Percentiles rank a stretch among this genome's conserved stretches.
Evolutionary conservation across 2,888 invertebrate species (phyloP).

Genomic region (Gandaritis pyraliata): DNA sequence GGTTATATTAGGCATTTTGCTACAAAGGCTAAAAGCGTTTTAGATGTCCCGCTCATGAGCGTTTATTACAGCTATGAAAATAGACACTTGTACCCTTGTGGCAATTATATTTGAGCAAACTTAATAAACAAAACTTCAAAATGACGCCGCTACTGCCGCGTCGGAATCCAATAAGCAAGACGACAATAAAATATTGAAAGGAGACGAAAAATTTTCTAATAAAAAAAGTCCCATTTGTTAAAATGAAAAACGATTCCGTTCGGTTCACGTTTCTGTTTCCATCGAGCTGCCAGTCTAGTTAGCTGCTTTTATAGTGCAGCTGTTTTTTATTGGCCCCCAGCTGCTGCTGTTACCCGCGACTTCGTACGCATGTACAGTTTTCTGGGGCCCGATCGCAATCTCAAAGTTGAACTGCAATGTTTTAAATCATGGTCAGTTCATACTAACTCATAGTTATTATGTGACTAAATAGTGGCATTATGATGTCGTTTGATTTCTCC

Average conservation of each 20-base stretch:
- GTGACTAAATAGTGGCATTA: too few species aligned
- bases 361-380: too few species aligned
- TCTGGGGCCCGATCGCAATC: too few species aligned
- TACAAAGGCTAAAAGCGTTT: too few species aligned
- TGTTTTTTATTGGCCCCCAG: not conserved
- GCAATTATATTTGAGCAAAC: slow-evolving; percentile 7
- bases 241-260: slow-evolving; percentile 63
- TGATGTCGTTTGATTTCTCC: too few species aligned
- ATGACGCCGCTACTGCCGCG: not conserved
- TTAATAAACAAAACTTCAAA: slow-evolving; percentile 27
- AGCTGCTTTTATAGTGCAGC: slow-evolving; percentile 9
- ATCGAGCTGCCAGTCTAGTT: slow-evolving; percentile 6
- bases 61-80: not conserved
- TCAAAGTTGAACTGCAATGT: too few species aligned
- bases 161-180: slow-evolving; percentile 61
- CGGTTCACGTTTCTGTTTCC: slow-evolving; percentile 28
- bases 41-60: too few species aligned
- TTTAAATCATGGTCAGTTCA: too few species aligned
- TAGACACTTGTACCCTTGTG: not conserved
- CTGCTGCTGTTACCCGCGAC: too few species aligned
- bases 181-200: slow-evolving; percentile 66
- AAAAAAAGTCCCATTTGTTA: slow-evolving; percentile 68
- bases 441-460: too few species aligned
- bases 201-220: slow-evolving; percentile 67
- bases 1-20: too few species aligned